Evolutionary conservation across 1,140 invertebrate genomes (phyloP).

Genomic region (Latrodectus geometricus): DNA sequence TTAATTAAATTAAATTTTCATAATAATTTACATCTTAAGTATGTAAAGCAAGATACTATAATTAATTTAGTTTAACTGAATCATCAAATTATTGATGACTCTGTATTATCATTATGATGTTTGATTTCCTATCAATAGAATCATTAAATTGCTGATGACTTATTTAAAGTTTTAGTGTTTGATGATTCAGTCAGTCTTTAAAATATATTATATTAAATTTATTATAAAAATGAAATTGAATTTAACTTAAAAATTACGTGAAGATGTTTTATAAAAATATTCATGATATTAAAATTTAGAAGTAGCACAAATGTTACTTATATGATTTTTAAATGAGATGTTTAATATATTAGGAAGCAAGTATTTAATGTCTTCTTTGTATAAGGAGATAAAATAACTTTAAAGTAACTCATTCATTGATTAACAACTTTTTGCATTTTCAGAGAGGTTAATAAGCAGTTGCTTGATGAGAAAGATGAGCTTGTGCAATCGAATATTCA

Average conservation of each 20-base stretch:
- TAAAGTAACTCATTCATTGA: background rate
- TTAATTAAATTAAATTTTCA: too few species aligned
- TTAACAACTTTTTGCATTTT: slow-evolving; percentile 57
- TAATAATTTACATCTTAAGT: too few species aligned
- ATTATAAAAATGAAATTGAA: too few species aligned
- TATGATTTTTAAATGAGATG: background rate
- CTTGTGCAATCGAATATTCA: background rate
- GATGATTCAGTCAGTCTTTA: too few species aligned
- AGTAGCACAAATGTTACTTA: background rate
- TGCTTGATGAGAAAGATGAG: slow-evolving; percentile 71
- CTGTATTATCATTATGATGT: too few species aligned
- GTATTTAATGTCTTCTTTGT: background rate
- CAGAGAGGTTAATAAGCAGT: slow-evolving; percentile 70
- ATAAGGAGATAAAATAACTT: background rate
- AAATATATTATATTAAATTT: too few species aligned
- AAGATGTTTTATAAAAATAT: background rate
- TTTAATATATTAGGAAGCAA: background rate
- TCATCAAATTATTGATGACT: too few species aligned
- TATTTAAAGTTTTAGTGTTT: too few species aligned
- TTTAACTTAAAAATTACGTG: background rate
- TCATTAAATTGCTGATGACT: too few species aligned
- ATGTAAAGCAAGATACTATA: too few species aligned
- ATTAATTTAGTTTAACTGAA: too few species aligned
- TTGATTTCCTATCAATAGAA: too few species aligned
- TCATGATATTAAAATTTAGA: background rate